These are phyloP conservation scores for Bhutanitis thaidina DNA, from an alignment of 2,888 invertebrate genomes.

Conservation along the genomic window DNA sequence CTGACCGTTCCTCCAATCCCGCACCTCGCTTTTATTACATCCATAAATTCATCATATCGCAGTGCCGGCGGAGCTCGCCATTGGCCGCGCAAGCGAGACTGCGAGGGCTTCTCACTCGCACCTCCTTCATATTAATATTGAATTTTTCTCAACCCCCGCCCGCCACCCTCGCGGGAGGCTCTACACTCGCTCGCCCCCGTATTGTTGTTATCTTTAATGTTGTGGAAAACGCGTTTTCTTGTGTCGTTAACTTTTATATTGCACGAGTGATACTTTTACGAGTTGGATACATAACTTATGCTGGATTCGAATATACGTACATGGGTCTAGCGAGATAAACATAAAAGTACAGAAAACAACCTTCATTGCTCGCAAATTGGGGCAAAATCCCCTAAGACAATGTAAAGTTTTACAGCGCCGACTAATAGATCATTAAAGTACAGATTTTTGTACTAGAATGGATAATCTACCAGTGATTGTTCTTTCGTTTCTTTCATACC, in stretches of 20 bases:
- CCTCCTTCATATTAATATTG: constrained; percentile 90
- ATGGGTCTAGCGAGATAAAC: constrained; percentile 15
- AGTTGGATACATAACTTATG: constrained; percentile 75
- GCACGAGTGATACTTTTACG: constrained; percentile 79
- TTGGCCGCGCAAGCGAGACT: constrained; percentile 78
- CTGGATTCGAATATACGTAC: constrained; percentile 27
- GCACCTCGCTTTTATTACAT: constrained; percentile 86
- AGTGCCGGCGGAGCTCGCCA: constrained; percentile 73
- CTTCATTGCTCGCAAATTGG: too few species aligned
- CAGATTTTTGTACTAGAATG: too few species aligned
- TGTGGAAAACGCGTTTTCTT: constrained; percentile 81
- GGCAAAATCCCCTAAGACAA: too few species aligned
- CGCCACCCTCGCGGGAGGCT: constrained; percentile 77
- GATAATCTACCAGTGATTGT: too few species aligned
- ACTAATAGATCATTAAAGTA: too few species aligned
- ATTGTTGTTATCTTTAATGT: constrained; percentile 81
- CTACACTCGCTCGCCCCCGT: constrained; percentile 78
- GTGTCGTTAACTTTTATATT: constrained; percentile 81
- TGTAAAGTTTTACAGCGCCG: too few species aligned
- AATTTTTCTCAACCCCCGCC: constrained; percentile 85
- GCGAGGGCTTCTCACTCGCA: constrained; percentile 75
- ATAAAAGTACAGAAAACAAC: background rate
- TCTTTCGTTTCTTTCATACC: too few species aligned
- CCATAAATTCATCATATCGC: constrained; percentile 90
- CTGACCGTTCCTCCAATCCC: constrained; percentile 82